A percentile compares a stretch with the other conserved stretches of the same genome.
Evolutionary conservation across 1,140 invertebrate genomes (phyloP).

Genomic region (Zaprionus ghesquierei): DNA sequence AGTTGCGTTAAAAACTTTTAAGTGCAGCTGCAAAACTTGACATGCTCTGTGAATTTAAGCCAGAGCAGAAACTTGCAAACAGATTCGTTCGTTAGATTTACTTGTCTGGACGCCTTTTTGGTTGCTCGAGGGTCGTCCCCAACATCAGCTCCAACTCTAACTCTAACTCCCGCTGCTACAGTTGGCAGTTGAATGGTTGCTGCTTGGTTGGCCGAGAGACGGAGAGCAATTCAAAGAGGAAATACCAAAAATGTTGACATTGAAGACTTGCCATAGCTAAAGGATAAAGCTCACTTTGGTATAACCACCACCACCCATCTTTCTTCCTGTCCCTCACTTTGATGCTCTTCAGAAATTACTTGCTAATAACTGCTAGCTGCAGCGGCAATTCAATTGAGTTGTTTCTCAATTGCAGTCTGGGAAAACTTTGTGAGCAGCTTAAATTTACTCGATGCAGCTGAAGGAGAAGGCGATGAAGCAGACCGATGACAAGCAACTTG

Average conservation of each 20-base stretch:
- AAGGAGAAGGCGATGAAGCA: background rate
- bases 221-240: slow-evolving; percentile 8
- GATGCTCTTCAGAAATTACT: slow-evolving; percentile 24
- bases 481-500: background rate
- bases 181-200: background rate
- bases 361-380: slow-evolving; percentile 28
- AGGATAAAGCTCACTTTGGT: slow-evolving; percentile 11
- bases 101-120: slow-evolving; percentile 15
- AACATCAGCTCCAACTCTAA: too few species aligned
- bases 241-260: slow-evolving; percentile 32
- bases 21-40: slow-evolving; percentile 60
- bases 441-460: background rate
- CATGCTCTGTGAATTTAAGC: slow-evolving; percentile 30
- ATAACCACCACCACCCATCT: background rate
- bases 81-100: slow-evolving; percentile 65
- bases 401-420: background rate
- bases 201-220: background rate
- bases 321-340: background rate
- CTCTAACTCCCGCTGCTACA: background rate
- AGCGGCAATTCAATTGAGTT: slow-evolving; percentile 20
- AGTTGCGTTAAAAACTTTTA: slow-evolving; percentile 61
- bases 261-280: slow-evolving; percentile 34
- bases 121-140: background rate
- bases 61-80: slow-evolving; percentile 39
- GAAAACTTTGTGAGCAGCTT: background rate